A percentile compares a stretch with the other conserved stretches of the same genome.
Conservation (phyloP, 2,797 vertebrate genomes). For the Limosa lapponica region DNA sequence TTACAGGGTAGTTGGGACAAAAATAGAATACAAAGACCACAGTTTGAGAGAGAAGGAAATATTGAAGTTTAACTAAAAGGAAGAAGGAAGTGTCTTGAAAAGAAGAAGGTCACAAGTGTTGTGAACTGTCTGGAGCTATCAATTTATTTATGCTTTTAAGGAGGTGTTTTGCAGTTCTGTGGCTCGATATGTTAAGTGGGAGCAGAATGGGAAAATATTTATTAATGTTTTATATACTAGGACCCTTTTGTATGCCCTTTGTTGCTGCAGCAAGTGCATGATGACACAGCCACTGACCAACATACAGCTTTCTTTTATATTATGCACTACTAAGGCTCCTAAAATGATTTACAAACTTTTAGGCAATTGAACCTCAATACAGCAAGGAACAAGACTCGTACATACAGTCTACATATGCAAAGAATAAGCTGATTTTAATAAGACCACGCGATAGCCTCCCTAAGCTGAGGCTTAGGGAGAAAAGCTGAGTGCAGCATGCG, state of each 20-base stretch:
- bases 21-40: background rate
- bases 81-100: background rate
- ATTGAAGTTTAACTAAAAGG: background rate
- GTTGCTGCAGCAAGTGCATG: background rate
- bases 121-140: background rate
- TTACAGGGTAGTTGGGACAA: accelerated
- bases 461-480: too few relatives aligned
- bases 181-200: background rate
- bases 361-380: background rate
- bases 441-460: background rate
- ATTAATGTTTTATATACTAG: background rate
- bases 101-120: background rate
- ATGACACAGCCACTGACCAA: background rate
- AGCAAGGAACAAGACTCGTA: background rate
- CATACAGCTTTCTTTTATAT: background rate
- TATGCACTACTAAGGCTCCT: background rate
- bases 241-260: background rate
- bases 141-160: background rate
- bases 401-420: accelerated
- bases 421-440: background rate
- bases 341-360: background rate
- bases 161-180: background rate
- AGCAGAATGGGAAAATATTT: background rate
- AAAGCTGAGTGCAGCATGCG: background rate
- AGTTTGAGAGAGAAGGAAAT: background rate